Base-by-base conservation (phyloP, 2,113 vertebrate species). In the Rissa tridactyla region DNA sequence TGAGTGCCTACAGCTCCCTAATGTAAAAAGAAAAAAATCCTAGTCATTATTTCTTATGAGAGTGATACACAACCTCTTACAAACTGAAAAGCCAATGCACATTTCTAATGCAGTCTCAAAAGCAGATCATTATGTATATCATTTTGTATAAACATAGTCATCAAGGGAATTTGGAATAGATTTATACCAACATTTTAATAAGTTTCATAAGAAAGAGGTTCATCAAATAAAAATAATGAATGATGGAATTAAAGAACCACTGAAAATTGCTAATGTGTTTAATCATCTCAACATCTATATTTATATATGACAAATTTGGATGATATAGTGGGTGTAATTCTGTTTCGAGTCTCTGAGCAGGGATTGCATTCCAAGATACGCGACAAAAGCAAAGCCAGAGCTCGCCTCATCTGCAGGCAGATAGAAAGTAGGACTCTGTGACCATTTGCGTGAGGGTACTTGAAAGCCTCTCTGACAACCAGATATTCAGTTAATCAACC, bases 191-290 rank as follows among this genome's bases (percentile, higher is more conserved):
- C 95, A 97, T 95, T 97, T 96, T 97, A 97, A 97, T 97, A 97
- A 95, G 94, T 96, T 97, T 91, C 87, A 92, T 90, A 95, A 96
- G 82, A 97, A 96, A 96, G 89, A 91, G 84, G 75, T 95, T 97
- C 95, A 95, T 97, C 95, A 96, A 95, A 97, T 96, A 95, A 96
- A 96, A 97, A 97, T 96, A 96, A 96, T 97, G 95, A 97, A 94
- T 40, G 93, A 94, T 77, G 60, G 82, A 92, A 95, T 97, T 97
- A 97, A 97, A 97, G 91, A 97, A 95, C 71, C 89, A 95, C 82
- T 95, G 92, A 90, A 97, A 96, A 95, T 95, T 94, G 91, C 96
- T 95, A 97, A 96, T 96, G 73, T 95, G 92, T 93, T 97, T 97
- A 97, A 97, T 96, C 94, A 96, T 97, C 94, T 97, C 94, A 90